phyloP scores from a whole-genome alignment of 2,797 vertebrate genomes.

The Sparus aurata region DNA sequence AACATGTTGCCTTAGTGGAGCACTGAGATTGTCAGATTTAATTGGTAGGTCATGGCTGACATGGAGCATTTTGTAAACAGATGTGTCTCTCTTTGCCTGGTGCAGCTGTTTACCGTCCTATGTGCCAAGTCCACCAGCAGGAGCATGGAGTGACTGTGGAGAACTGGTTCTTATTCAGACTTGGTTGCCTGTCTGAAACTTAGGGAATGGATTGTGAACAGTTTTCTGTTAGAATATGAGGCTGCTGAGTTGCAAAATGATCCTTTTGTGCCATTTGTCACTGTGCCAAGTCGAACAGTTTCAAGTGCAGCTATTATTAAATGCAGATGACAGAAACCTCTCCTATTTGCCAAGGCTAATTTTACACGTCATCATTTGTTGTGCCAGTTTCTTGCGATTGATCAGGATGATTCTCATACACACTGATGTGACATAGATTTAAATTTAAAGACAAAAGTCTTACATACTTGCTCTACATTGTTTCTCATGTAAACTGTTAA shows the following conservation, averaged over 20 bases:
- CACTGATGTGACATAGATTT: background rate
- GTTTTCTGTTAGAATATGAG: slow-evolving; percentile 48
- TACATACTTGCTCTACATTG: slow-evolving; percentile 31
- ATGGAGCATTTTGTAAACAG: slow-evolving; percentile 74
- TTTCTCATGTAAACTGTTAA: slow-evolving; percentile 40
- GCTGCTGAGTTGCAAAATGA: slow-evolving; percentile 52
- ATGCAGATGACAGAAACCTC: slow-evolving; percentile 60
- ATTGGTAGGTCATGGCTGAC: slow-evolving; percentile 59
- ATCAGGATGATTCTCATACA: slow-evolving; percentile 2
- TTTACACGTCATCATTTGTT: slow-evolving; percentile 26
- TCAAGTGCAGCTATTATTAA: slow-evolving; percentile 71
- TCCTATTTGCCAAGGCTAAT: slow-evolving; percentile 48
- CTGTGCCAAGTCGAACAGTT: slow-evolving; percentile 57
- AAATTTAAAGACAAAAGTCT: slow-evolving; percentile 17
- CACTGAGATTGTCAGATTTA: slow-evolving; percentile 42
- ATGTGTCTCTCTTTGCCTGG: slow-evolving; percentile 65
- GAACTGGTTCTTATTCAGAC: slow-evolving; percentile 53
- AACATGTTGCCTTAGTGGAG: slow-evolving; percentile 31
- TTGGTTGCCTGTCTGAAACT: slow-evolving; percentile 58
- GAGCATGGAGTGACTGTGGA: slow-evolving; percentile 27
- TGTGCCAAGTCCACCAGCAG: slow-evolving; percentile 59
- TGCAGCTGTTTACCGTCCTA: slow-evolving; percentile 71
- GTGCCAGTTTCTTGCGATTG: background rate
- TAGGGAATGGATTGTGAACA: slow-evolving; percentile 22
- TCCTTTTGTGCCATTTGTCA: slow-evolving; percentile 60